Percentiles rank a stretch among this genome's conserved stretches.
phyloP scores from a whole-genome alignment of 1,140 invertebrate genomes.

The Pogonomyrmex barbatus region DNA sequence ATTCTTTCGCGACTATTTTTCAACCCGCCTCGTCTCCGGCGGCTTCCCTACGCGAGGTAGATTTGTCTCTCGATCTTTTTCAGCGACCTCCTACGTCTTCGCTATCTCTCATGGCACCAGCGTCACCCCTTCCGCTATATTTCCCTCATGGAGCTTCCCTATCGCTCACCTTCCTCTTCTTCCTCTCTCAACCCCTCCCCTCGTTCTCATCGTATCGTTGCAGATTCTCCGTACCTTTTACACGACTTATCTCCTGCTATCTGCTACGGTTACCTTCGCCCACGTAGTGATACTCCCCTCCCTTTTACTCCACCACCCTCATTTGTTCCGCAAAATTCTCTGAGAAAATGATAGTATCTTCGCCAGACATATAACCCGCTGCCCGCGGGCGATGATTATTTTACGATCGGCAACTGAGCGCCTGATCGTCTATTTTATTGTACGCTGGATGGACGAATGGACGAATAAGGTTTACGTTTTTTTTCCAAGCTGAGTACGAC shows the following conservation, averaged over 20 bases:
- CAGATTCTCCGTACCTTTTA: constrained; percentile 64
- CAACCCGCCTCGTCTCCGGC: constrained; percentile 41
- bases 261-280: constrained; percentile 61
- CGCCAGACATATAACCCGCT: constrained; percentile 39
- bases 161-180: constrained; percentile 39
- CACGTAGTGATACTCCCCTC: constrained; percentile 45
- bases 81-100: constrained; percentile 6
- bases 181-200: constrained; percentile 13
- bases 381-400: constrained; percentile 71
- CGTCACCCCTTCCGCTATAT: constrained; percentile 45
- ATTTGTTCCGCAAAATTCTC: constrained; percentile 73
- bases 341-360: constrained; percentile 53
- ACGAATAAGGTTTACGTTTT: constrained; percentile 28
- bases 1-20: constrained; percentile 81
- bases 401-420: constrained; percentile 50
- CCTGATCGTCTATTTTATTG: constrained; percentile 15
- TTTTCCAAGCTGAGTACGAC: not conserved
- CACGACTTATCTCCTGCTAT: constrained; percentile 77
- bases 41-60: constrained; percentile 22
- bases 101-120: constrained; percentile 68
- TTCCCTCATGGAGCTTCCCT: constrained; percentile 59
- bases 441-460: not conserved
- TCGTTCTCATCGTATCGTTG: constrained; percentile 25
- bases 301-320: constrained; percentile 49
- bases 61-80: constrained; percentile 65